Base-by-base conservation (phyloP, 2,113 vertebrate species). In the Lontra canadensis region DNA sequence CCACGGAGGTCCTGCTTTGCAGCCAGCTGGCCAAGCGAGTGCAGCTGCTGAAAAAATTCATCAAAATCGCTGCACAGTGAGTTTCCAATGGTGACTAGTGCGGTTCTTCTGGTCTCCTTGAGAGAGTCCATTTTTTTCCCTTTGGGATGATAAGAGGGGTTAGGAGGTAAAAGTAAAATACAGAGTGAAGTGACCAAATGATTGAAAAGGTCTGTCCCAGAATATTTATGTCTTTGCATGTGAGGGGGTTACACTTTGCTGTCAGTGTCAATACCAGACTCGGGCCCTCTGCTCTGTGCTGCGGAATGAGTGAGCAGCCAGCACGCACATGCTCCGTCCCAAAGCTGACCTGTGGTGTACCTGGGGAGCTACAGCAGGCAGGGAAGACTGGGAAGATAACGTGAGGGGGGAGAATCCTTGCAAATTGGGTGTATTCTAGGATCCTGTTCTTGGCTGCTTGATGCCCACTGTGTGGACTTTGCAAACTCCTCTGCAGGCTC, bases 41-140 rank as follows among this genome's bases (percentile, higher is more conserved):
- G 25, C 99, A 99, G 91, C 99, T 99, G 52, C 99, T 99, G 98
- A 99, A 99, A 98, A 99, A 99, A 98, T 99, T 99, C 99, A 99
- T 99, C 99, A 99, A 99, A 98, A 99, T 99, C 25, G 99, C 99
- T 18, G 99, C 99, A n/a, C 99, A 99, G 99, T 99, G 97, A 99
- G 99, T 99, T 93, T 39, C 91, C 17, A 0, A n/a, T 7, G 23
- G 10, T 78, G 13, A 29, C 85, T 36, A 87, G 61, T 3, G 5
- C 34, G 74, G 0, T 47, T 90, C 55, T 44, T 71, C 52, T 52
- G 4, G 0, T 52, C 63, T 63, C 26, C 34, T n/a, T 47, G 36
- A 59, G 52, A 57, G 47, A 57, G 25, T 8, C 3, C 25, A 6
- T 1, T 23, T 39, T 39, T 69, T 78, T 59, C 36, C 10, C 9